Conservation (phyloP, 2,888 invertebrate genomes). For the Volucella bombylans region DNA sequence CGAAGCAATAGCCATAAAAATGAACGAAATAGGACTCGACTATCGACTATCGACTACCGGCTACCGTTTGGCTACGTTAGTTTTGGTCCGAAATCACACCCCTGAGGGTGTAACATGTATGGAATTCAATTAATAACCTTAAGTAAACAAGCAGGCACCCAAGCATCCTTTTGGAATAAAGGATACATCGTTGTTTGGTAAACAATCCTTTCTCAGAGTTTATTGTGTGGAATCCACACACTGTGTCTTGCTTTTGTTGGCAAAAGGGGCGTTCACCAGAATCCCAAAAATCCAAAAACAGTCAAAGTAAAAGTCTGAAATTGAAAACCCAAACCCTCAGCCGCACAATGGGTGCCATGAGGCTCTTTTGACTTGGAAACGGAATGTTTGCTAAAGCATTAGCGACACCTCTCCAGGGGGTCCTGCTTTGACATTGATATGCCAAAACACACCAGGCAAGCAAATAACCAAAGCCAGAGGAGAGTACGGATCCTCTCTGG, state of each 20-base stretch:
- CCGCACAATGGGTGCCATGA: constrained; percentile 57
- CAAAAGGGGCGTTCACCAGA: constrained; percentile 64
- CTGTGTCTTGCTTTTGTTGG: background rate
- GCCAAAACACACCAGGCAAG: constrained; percentile 63
- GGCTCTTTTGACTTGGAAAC: constrained; percentile 46
- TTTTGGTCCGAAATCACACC: constrained; percentile 70
- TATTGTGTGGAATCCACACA: constrained; percentile 34
- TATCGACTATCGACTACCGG: constrained; percentile 28
- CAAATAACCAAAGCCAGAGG: constrained; percentile 35
- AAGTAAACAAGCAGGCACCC: constrained; percentile 64
- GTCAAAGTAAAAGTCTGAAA: too few species aligned
- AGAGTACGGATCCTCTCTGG: constrained; percentile 6
- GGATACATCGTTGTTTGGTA: constrained; percentile 53
- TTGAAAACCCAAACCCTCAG: constrained; percentile 1
- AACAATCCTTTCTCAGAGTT: constrained; percentile 70
- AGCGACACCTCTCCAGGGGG: constrained; percentile 72
- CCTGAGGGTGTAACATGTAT: constrained; percentile 62
- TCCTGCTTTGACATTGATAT: constrained; percentile 61
- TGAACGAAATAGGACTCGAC: constrained; percentile 63
- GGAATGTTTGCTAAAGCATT: constrained; percentile 68
- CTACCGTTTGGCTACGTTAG: constrained; percentile 62
- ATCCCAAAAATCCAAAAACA: constrained; percentile 35
- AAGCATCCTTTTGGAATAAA: constrained; percentile 65
- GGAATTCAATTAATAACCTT: constrained; percentile 72
- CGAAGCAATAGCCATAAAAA: constrained; percentile 69